These are phyloP conservation scores for Agrenia bidenticulata DNA, from an alignment of 2,888 invertebrate genomes.

Conservation along the genomic window DNA sequence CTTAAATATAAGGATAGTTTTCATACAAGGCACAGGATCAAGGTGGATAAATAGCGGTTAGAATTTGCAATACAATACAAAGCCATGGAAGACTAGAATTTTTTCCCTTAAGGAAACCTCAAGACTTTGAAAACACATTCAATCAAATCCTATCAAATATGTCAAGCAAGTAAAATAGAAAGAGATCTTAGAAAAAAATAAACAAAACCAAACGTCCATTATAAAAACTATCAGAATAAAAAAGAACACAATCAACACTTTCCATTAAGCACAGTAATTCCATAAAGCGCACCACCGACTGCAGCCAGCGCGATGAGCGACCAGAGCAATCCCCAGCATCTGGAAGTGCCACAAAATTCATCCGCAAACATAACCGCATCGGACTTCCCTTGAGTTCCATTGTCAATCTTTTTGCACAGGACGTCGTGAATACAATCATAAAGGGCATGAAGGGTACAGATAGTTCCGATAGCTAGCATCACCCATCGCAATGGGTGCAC, in stretches of 20 bases:
- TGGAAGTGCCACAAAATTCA: conserved; percentile 42
- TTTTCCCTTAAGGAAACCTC: no score
- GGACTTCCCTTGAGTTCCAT: conserved; percentile 38
- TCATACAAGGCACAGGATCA: no score
- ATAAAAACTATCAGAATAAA: no score
- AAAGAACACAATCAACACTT: background rate
- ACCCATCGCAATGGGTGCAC: conserved; percentile 40
- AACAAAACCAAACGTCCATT: no score
- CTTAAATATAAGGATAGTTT: no score
- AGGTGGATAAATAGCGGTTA: no score
- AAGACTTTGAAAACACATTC: no score
- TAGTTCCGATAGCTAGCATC: conserved; percentile 42
- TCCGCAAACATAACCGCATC: conserved; percentile 48
- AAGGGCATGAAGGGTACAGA: conserved; percentile 46
- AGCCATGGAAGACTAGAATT: no score
- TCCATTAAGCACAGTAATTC: conserved; percentile 37
- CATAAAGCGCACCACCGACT: conserved; percentile 32
- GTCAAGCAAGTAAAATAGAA: no score
- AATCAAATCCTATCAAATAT: no score
- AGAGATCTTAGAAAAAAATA: no score
- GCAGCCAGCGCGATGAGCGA: conserved; percentile 37
- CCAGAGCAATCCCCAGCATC: conserved; percentile 47
- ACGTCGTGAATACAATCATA: conserved; percentile 48
- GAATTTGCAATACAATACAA: no score
- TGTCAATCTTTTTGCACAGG: conserved; percentile 41